Conservation (phyloP, 2,113 vertebrate species). For the Lepisosteus oculatus region DNA sequence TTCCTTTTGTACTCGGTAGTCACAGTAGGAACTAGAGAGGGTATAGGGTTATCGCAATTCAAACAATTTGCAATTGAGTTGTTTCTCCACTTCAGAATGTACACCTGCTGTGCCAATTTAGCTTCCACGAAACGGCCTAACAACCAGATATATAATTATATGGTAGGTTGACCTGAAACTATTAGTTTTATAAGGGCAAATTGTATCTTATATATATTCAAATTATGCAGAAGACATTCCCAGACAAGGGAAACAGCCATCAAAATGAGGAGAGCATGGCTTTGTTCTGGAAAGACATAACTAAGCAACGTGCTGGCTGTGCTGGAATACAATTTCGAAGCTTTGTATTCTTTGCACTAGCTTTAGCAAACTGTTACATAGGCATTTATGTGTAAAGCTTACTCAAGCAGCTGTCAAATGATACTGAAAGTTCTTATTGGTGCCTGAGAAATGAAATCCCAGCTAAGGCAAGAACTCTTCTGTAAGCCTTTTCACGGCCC, state of each 20-base stretch:
- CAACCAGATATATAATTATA: conserved; percentile 58
- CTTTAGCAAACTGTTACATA: background rate
- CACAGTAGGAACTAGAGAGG: conserved; percentile 19
- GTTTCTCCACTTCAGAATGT: conserved; percentile 43
- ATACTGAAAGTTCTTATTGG: background rate
- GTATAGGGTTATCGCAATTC: conserved; percentile 40
- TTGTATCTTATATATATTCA: conserved; percentile 29
- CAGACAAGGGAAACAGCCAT: conserved; percentile 15
- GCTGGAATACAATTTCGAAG: background rate
- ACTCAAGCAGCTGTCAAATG: conserved; percentile 2
- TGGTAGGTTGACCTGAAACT: conserved; percentile 50
- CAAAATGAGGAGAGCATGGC: background rate
- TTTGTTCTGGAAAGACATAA: conserved; percentile 3
- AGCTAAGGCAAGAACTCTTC: background rate
- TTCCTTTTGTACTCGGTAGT: too few species aligned
- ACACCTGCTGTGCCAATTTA: conserved; percentile 55
- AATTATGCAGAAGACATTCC: conserved; percentile 22
- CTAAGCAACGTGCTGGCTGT: background rate
- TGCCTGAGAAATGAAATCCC: background rate
- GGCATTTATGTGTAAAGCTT: background rate
- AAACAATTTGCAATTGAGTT: conserved; percentile 53
- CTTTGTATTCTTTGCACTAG: background rate
- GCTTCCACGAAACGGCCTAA: conserved; percentile 45
- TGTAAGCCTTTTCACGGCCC: background rate
- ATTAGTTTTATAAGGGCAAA: conserved; percentile 39